Evolutionary conservation across 2,797 vertebrate genomes (phyloP), one percentile per base, ranked within the genome.

Genomic region (Lophius americanus): DNA sequence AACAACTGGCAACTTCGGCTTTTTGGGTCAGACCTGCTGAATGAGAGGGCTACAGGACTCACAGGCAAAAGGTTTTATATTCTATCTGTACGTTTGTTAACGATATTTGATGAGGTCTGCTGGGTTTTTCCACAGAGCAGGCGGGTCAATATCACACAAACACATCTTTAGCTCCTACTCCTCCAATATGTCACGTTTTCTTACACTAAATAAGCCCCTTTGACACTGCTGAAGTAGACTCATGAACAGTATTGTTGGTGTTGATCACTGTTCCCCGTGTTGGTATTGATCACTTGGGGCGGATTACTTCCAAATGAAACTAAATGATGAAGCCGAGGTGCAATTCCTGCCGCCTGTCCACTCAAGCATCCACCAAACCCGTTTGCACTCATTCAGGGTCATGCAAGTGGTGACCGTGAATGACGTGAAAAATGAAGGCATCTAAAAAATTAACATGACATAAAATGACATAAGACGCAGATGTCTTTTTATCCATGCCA

Each of bases 321-420:
- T 23, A 76, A 39, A 8, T 62, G 3, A 52, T 74, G 9, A 79
- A 82, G 64, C 64, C 59, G 39, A 92, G 86, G 93, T 93, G 78
- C 88, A 76, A 42, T 1, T 41, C n/a, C 61, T 7, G 46, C 8
- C 41, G 39, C 14, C 52, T 9, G 7, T 58, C 41, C 7, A 49
- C 49, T 56, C 9, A 68, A 32, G 33, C 13, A 13, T 49, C 10
- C 9, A 53, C 4, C 47, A 38, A 50, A 57, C 32, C 39, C 58
- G 36, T 48, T 46, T 48, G 32, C 7, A 52, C 5, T 51, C 33
- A 51, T 46, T 64, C 39, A 51, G 58, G 51, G 51, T 71, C 44
- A 41, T 49, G 39, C 54, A 50, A 47, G 4, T 1, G 9, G 5
- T 55, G 56, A 62, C 60, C 36, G 43, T 13, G 14, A 52, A 46